Evolutionary conservation across 2,888 invertebrate genomes (phyloP).

Genomic region (Heliconius ismenius): DNA sequence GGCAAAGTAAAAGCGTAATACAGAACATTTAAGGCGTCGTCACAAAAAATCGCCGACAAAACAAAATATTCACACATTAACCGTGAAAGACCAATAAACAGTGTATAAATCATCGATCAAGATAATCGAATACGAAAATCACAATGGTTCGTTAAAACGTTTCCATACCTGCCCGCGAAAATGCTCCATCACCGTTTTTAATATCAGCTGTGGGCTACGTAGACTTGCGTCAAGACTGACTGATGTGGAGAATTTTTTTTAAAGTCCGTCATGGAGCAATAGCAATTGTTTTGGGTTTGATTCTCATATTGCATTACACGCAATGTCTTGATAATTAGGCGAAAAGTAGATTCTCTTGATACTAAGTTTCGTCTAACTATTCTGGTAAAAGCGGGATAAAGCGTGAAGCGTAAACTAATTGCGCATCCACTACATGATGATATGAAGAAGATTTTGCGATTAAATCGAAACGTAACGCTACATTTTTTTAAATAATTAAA

Average conservation of each 20-base stretch:
- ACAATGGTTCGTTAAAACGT: slow-evolving; percentile 79
- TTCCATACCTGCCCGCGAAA: slow-evolving; percentile 62
- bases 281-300: neutral
- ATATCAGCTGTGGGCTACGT: slow-evolving; percentile 55
- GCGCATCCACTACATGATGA: too few species aligned
- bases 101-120: slow-evolving; percentile 68
- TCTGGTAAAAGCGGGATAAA: neutral
- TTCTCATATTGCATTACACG: neutral
- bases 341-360: neutral
- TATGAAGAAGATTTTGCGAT: too few species aligned
- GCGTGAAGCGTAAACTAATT: neutral
- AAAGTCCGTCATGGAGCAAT: neutral
- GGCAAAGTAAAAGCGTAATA: neutral
- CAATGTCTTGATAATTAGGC: neutral
- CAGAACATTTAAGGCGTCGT: neutral
- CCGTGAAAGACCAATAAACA: slow-evolving; percentile 53
- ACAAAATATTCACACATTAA: slow-evolving; percentile 43
- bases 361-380: neutral
- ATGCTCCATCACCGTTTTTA: slow-evolving; percentile 77
- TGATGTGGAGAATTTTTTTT: neutral
- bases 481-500: too few species aligned
- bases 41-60: neutral
- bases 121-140: slow-evolving; percentile 75
- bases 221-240: slow-evolving; percentile 33
- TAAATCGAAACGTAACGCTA: too few species aligned